phyloP scores from a whole-genome alignment of 2,113 vertebrate genomes.

The Reinhardtius hippoglossoides region DNA sequence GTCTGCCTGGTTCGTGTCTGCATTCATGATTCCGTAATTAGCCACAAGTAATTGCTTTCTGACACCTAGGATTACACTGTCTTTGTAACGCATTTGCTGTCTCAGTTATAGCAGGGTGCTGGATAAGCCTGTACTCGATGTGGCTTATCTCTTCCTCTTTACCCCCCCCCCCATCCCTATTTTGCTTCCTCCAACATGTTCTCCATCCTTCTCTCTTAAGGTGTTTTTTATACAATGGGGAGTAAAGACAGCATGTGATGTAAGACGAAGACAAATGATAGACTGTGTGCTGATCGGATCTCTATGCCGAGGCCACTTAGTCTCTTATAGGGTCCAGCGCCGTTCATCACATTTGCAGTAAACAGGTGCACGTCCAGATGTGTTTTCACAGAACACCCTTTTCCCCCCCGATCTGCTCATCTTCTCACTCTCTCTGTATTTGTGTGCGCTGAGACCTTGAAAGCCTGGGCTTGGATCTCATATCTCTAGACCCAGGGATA shows the following conservation, averaged over 20 bases:
- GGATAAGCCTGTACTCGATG: conserved; percentile 61
- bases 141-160: conserved; percentile 62
- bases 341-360: conserved; percentile 44
- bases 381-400: conserved; percentile 24
- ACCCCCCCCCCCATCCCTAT: conserved; percentile 8
- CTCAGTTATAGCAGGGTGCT: conserved; percentile 57
- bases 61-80: conserved; percentile 71
- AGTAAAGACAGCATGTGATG: conserved; percentile 27
- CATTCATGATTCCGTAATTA: conserved; percentile 78
- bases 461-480: conserved; percentile 62
- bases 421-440: conserved; percentile 53
- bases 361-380: conserved; percentile 28
- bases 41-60: conserved; percentile 72
- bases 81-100: conserved; percentile 68
- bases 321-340: conserved; percentile 34
- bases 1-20: conserved; percentile 53
- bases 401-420: conserved; percentile 18
- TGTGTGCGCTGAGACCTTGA: conserved; percentile 49
- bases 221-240: not conserved
- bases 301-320: conserved; percentile 14
- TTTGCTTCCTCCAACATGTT: conserved; percentile 11
- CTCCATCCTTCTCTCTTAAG: conserved; percentile 4
- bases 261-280: conserved; percentile 56
- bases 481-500: conserved; percentile 58
- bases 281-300: conserved; percentile 9